Evolutionary conservation across 2,797 vertebrate species (phyloP).

Genomic region (Holocentrus rufus): DNA sequence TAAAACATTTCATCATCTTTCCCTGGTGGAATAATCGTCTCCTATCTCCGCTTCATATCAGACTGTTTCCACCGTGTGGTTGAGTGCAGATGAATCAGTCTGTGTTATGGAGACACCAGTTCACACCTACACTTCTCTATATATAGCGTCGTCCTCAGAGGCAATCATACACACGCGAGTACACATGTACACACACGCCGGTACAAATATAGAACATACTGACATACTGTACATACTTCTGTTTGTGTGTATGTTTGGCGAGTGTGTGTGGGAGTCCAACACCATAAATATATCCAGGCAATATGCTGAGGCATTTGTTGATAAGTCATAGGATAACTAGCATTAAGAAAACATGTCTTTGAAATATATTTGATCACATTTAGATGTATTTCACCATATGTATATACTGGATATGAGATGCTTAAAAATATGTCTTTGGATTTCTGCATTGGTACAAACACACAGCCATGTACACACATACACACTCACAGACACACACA

Average conservation of each 20-base stretch:
- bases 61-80: conserved; percentile 7
- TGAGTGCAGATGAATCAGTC: conserved; percentile 26
- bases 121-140: conserved; percentile 56
- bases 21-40: conserved; percentile 35
- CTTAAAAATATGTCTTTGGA: neutral
- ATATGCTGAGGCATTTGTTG: no score
- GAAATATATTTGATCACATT: no score
- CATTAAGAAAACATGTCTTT: no score
- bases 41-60: no score
- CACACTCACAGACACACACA: conserved; percentile 5
- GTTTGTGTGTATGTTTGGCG: neutral
- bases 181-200: conserved; percentile 34
- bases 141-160: conserved; percentile 41
- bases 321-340: no score
- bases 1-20: conserved; percentile 56
- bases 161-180: conserved; percentile 31
- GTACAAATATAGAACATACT: neutral
- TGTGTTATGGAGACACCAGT: conserved; percentile 30
- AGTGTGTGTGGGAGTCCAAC: neutral
- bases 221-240: neutral
- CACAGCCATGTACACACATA: conserved; percentile 7
- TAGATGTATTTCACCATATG: no score
- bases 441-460: neutral
- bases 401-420: no score
- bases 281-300: no score